Percentiles rank a stretch among this genome's conserved stretches.
Evolutionary conservation across 2,113 vertebrate species (phyloP).

Genomic region (Pungitius pungitius): DNA sequence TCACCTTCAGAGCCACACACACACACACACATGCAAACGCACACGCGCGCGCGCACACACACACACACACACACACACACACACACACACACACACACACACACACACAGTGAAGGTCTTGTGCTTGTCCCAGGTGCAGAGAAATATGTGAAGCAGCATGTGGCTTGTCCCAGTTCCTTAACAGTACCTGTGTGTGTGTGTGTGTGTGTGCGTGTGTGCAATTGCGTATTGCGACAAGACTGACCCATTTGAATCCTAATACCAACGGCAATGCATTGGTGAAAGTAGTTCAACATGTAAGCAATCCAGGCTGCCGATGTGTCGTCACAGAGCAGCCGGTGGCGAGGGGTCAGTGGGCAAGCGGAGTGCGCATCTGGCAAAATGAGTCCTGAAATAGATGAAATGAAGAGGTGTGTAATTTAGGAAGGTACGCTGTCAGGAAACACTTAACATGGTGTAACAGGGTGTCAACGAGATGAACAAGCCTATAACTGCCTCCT

Average conservation of each 20-base stretch:
- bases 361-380: not conserved
- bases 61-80: constrained; percentile 11
- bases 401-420: not conserved
- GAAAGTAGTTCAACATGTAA: constrained; percentile 67
- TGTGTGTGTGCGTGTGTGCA: constrained; percentile 45
- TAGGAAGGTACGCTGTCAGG: constrained; percentile 7
- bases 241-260: constrained; percentile 80
- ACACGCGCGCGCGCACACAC: constrained; percentile 33
- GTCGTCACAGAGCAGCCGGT: not conserved
- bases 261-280: constrained; percentile 55
- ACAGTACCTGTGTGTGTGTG: constrained; percentile 68
- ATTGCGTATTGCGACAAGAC: constrained; percentile 78
- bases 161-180: constrained; percentile 81
- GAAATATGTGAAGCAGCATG: constrained; percentile 81
- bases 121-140: constrained; percentile 76
- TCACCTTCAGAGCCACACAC: constrained; percentile 62
- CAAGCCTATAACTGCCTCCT: not conserved
- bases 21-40: constrained; percentile 10
- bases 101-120: constrained; percentile 63
- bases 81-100: constrained; percentile 26
- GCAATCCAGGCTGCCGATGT: constrained; percentile 15
- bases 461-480: constrained; percentile 6
- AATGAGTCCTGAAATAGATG: not conserved
- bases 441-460: constrained; percentile 10
- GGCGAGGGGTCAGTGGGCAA: constrained; percentile 42